These are phyloP conservation scores for Papilio dardanus DNA, from an alignment of 1,140 invertebrate genomes.

Conservation along the genomic window DNA sequence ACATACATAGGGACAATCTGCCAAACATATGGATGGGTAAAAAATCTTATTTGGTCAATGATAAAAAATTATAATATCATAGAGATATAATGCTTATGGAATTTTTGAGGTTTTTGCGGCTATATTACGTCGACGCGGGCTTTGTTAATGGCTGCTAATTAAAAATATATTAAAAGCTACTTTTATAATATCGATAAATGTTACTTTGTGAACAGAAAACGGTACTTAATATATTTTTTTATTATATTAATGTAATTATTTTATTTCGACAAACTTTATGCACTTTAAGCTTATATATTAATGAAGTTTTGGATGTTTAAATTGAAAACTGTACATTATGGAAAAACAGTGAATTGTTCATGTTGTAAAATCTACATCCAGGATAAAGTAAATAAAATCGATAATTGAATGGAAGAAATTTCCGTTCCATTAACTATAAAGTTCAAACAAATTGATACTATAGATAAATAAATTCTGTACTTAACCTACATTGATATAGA, in stretches of 20 bases:
- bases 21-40: no score
- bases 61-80: neutral
- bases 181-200: neutral
- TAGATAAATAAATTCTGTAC: neutral
- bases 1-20: no score
- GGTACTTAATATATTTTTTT: neutral
- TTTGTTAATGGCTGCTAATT: neutral
- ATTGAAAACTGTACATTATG: neutral
- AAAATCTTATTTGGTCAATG: neutral
- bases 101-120: slow-evolving; percentile 14
- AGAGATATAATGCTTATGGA: neutral
- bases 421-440: neutral
- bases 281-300: neutral
- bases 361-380: neutral
- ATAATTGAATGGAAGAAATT: neutral
- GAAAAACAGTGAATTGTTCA: neutral
- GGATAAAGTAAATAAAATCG: neutral
- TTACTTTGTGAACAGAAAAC: neutral
- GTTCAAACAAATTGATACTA: no score
- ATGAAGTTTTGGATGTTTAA: no score
- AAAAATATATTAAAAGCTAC: neutral
- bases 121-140: neutral
- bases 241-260: neutral
- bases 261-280: no score
- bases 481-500: neutral